A percentile compares a stretch with the other conserved stretches of the same genome.
These are phyloP conservation scores for Prunella fulvescens DNA, from an alignment of 2,113 vertebrate species.

Conservation along the genomic window DNA sequence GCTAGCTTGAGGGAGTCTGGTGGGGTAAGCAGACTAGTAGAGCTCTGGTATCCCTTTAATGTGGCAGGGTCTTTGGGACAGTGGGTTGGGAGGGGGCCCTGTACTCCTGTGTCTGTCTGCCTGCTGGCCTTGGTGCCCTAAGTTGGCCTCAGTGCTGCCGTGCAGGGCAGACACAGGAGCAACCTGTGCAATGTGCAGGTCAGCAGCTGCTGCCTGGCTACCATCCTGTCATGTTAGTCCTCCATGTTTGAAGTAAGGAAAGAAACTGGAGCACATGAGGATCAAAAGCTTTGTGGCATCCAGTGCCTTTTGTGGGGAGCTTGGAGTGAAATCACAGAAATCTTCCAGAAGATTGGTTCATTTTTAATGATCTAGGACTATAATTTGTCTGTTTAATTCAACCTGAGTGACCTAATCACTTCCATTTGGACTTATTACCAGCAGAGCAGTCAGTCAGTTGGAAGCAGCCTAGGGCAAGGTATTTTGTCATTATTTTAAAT, in stretches of 20 bases:
- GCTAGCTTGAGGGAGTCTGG: background rate
- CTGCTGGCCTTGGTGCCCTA: background rate
- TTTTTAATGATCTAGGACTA: slow-evolving; percentile 56
- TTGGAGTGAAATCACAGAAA: background rate
- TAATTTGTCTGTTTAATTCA: slow-evolving; percentile 69
- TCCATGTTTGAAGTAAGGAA: background rate
- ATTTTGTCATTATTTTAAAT: slow-evolving; percentile 62
- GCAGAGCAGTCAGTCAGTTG: background rate
- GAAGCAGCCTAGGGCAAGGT: slow-evolving; percentile 52
- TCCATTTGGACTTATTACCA: slow-evolving; percentile 66
- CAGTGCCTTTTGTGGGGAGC: background rate
- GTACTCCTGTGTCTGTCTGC: background rate
- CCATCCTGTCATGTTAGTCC: background rate
- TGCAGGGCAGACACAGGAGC: accelerated
- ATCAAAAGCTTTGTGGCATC: background rate
- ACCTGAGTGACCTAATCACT: slow-evolving; percentile 57
- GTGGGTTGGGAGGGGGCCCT: accelerated
- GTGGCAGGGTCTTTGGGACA: background rate
- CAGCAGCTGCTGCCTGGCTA: background rate
- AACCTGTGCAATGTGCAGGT: accelerated
- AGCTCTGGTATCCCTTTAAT: background rate
- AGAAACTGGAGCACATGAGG: slow-evolving; percentile 9
- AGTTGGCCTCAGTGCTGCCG: background rate
- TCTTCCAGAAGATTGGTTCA: slow-evolving; percentile 17
- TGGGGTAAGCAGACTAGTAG: background rate